A percentile compares a stretch with the other conserved stretches of the same genome.
These are phyloP conservation scores for Lasiurus borealis DNA, from an alignment of 2,113 vertebrate species.

Conservation along the genomic window DNA sequence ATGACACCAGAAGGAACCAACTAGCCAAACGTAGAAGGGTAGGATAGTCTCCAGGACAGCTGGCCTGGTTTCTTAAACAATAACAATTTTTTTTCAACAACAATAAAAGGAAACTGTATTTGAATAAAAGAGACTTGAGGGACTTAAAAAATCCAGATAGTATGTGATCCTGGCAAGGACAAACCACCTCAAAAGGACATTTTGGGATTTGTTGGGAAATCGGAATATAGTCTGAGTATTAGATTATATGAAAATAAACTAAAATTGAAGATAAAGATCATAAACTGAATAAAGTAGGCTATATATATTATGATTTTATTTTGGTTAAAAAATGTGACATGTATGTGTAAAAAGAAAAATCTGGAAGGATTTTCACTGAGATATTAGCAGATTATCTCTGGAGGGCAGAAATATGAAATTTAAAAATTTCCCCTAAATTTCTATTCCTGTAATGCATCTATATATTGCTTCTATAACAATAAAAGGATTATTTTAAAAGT, in stretches of 20 bases:
- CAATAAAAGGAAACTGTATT: neutral
- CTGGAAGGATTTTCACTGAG: slow-evolving; percentile 4
- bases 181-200: neutral
- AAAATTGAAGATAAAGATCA: slow-evolving; percentile 21
- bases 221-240: neutral
- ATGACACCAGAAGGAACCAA: neutral
- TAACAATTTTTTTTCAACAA: slow-evolving; percentile 15
- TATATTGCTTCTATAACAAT: slow-evolving; percentile 9
- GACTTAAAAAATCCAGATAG: neutral
- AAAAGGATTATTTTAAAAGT: slow-evolving; percentile 17
- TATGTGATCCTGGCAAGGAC: neutral
- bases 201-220: slow-evolving; percentile 18
- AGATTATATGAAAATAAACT: slow-evolving; percentile 20
- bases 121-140: neutral
- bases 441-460: neutral
- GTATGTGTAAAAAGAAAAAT: neutral
- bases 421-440: slow-evolving; percentile 21
- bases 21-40: neutral
- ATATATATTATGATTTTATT: slow-evolving; percentile 14
- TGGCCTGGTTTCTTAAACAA: slow-evolving; percentile 12
- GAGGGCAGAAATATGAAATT: neutral
- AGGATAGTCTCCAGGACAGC: neutral
- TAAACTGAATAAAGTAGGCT: slow-evolving; percentile 40
- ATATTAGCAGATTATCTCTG: neutral
- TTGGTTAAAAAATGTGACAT: slow-evolving; percentile 28